A percentile compares a stretch with the other conserved stretches of the same genome.
Conservation (phyloP, 2,888 invertebrate genomes). For the Hirtodrosophila confusa region DNA sequence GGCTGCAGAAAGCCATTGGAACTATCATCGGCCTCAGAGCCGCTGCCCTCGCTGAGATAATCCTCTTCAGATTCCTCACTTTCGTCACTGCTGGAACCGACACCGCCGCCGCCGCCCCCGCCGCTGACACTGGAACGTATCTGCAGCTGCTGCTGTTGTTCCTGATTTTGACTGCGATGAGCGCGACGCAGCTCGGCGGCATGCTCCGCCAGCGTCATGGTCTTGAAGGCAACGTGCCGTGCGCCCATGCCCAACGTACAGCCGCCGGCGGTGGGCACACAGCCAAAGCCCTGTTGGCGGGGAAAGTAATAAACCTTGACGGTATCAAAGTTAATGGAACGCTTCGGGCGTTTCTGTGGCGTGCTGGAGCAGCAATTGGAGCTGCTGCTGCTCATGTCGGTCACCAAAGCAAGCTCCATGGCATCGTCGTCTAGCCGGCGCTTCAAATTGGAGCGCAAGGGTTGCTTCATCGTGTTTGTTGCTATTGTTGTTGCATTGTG, state of each 20-base stretch:
- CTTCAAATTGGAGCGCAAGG: conserved; percentile 89
- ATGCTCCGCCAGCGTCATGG: conserved; percentile 94
- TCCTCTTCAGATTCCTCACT: conserved; percentile 93
- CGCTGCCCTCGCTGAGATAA: conserved; percentile 89
- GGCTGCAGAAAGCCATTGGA: conserved; percentile 96
- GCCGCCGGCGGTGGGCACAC: conserved; percentile 95
- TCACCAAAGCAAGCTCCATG: conserved; percentile 79
- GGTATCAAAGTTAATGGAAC: conserved; percentile 93
- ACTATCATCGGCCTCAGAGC: conserved; percentile 94
- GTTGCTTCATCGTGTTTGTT: conserved; percentile 23
- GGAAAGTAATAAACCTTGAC: conserved; percentile 98
- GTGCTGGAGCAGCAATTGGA: conserved; percentile 12
- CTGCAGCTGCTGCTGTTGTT: conserved; percentile 69
- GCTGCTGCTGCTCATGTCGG: conserved; percentile 43
- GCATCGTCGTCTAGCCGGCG: conserved; percentile 85
- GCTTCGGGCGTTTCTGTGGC: conserved; percentile 88
- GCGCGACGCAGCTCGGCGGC: conserved; percentile 94
- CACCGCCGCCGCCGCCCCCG: conserved; percentile 7
- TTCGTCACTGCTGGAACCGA: conserved; percentile 89
- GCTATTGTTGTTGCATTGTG: conserved; percentile 42
- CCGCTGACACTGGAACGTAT: conserved; percentile 43
- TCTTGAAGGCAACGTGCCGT: conserved; percentile 88
- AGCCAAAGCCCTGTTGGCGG: conserved; percentile 94
- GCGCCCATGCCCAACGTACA: conserved; percentile 97
- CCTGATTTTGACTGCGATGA: conserved; percentile 91